phyloP scores from a whole-genome alignment of 2,113 vertebrate species.

The Colaptes auratus region DNA sequence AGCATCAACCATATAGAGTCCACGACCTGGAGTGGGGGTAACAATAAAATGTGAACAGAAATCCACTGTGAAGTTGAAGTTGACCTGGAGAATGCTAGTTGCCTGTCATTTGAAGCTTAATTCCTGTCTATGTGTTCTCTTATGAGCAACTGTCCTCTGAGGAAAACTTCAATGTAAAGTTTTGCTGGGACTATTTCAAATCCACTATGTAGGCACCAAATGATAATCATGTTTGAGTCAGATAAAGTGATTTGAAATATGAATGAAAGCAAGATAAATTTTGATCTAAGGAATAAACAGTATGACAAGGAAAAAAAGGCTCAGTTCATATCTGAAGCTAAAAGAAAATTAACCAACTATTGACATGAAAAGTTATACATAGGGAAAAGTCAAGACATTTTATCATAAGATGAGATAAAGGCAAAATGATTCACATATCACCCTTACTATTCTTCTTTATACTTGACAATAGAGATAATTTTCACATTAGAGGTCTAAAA shows the following conservation, averaged over 20 bases:
- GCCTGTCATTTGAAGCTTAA: background rate
- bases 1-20: background rate
- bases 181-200: conserved; percentile 12
- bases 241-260: background rate
- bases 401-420: background rate
- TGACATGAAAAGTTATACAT: background rate
- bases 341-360: background rate
- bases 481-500: background rate
- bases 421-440: background rate
- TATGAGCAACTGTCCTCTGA: background rate
- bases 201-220: background rate
- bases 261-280: background rate
- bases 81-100: background rate
- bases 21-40: background rate
- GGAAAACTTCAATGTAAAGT: background rate
- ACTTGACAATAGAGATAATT: background rate
- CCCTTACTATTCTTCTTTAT: background rate
- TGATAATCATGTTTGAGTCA: background rate
- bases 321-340: background rate
- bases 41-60: background rate
- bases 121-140: background rate
- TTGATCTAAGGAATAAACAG: conserved; percentile 10
- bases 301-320: background rate
- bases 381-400: conserved; percentile 6
- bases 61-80: background rate